These are phyloP conservation scores for Aleiodes sp. DNA, from an alignment of 1,140 invertebrate species.

Conservation along the genomic window DNA sequence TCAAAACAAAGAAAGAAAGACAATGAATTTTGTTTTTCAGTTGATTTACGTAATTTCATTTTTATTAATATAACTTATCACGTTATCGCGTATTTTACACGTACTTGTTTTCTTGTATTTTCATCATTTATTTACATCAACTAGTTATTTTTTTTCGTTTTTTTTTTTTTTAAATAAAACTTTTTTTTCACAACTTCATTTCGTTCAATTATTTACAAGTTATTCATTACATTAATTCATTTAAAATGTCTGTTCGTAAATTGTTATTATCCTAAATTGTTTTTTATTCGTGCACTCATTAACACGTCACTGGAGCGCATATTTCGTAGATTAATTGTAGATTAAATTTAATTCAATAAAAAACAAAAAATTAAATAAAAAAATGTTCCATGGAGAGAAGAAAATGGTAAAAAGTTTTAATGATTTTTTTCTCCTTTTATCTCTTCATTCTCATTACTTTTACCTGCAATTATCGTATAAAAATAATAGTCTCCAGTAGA, in stretches of 20 bases:
- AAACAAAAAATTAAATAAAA: neutral
- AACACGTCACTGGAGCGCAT: neutral
- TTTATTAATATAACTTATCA: constrained; percentile 53
- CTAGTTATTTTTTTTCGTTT: too few relatives aligned
- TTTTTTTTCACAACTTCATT: constrained; percentile 46
- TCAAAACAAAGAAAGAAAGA: neutral
- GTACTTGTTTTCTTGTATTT: constrained; percentile 28
- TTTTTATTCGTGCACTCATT: neutral
- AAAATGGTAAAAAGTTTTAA: constrained; percentile 12
- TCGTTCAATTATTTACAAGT: constrained; percentile 31
- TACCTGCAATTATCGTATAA: constrained; percentile 55
- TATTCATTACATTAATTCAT: neutral
- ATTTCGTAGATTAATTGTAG: too few relatives aligned
- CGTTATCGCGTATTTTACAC: constrained; percentile 51
- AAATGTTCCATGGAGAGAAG: neutral
- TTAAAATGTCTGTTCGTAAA: neutral
- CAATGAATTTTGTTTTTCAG: neutral
- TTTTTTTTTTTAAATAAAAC: constrained; percentile 9
- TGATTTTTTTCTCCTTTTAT: constrained; percentile 30
- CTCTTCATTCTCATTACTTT: too few relatives aligned
- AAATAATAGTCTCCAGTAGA: constrained; percentile 61
- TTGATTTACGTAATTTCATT: constrained; percentile 41
- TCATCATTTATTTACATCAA: constrained; percentile 51
- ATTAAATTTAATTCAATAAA: too few relatives aligned
- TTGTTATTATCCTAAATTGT: constrained; percentile 1